A percentile compares a stretch with the other conserved stretches of the same genome.
Evolutionary conservation across 2,797 vertebrate genomes (phyloP).

Genomic region (Sebastes flavidus): DNA sequence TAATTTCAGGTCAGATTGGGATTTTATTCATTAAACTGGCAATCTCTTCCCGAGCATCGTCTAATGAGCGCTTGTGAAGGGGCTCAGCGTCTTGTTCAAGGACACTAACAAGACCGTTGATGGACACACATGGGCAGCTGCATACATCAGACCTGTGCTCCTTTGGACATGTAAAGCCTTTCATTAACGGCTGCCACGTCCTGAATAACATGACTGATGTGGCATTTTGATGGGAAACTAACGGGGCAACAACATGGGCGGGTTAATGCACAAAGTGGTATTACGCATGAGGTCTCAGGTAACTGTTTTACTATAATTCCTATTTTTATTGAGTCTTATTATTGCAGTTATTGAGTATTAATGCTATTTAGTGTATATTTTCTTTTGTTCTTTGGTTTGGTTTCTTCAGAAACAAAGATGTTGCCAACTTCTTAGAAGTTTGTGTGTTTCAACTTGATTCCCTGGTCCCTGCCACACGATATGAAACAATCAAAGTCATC

Average conservation of each 20-base stretch:
- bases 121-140: constrained; percentile 29
- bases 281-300: not conserved
- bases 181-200: not conserved
- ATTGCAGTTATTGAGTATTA: not conserved
- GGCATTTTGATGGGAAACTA: constrained; percentile 22
- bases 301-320: not conserved
- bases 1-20: constrained; percentile 48
- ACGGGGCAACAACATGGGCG: constrained; percentile 3
- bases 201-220: constrained; percentile 35
- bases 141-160: constrained; percentile 10
- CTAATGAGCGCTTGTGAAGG: constrained; percentile 39
- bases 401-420: not conserved
- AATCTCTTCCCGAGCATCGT: constrained; percentile 30
- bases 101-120: constrained; percentile 55
- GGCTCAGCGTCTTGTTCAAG: constrained; percentile 44
- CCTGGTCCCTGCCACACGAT: constrained; percentile 19
- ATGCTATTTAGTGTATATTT: not conserved
- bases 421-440: constrained; percentile 12
- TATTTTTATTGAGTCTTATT: not conserved
- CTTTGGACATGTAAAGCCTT: not conserved
- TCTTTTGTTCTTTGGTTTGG: not conserved
- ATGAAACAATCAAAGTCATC: constrained; percentile 49
- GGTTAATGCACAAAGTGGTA: constrained; percentile 7
- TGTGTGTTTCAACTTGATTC: constrained; percentile 43
- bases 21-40: constrained; percentile 59